Percentiles rank a stretch among this genome's conserved stretches.
phyloP scores from a whole-genome alignment of 2,888 invertebrate species.

The Phyto melanocephala region DNA sequence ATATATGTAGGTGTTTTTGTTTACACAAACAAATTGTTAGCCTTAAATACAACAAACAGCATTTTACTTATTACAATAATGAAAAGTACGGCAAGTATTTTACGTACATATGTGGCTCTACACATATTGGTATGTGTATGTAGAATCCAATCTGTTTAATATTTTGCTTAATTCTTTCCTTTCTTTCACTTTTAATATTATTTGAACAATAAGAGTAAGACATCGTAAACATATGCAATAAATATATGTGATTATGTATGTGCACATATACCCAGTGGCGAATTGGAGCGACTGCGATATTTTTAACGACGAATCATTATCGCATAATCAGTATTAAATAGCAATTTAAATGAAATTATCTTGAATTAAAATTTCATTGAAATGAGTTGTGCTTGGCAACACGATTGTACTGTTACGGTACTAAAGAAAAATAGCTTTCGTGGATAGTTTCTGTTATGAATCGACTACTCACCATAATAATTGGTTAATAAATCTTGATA shows the following conservation, averaged over 20 bases:
- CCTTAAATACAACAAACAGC: background rate
- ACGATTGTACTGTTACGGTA: no score
- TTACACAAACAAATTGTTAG: background rate
- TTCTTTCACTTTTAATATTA: background rate
- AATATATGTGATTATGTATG: background rate
- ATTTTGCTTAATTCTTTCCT: background rate
- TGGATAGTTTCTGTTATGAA: no score
- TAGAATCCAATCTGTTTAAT: background rate
- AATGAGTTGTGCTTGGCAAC: no score
- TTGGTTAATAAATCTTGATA: no score
- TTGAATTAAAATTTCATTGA: no score
- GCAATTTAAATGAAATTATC: no score
- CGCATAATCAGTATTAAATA: no score
- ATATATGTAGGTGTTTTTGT: background rate
- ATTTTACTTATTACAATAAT: background rate
- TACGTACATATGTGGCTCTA: background rate
- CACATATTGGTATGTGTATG: background rate
- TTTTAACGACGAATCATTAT: no score
- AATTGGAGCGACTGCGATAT: no score
- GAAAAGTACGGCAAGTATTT: background rate
- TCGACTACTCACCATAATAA: no score
- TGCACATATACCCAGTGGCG: background rate
- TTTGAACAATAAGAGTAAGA: constrained; percentile 4
- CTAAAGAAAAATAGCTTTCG: no score
- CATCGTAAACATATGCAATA: background rate